These are phyloP conservation scores for Drosophila pseudoobscura DNA, from an alignment of 1,140 invertebrate genomes.

Conservation along the genomic window DNA sequence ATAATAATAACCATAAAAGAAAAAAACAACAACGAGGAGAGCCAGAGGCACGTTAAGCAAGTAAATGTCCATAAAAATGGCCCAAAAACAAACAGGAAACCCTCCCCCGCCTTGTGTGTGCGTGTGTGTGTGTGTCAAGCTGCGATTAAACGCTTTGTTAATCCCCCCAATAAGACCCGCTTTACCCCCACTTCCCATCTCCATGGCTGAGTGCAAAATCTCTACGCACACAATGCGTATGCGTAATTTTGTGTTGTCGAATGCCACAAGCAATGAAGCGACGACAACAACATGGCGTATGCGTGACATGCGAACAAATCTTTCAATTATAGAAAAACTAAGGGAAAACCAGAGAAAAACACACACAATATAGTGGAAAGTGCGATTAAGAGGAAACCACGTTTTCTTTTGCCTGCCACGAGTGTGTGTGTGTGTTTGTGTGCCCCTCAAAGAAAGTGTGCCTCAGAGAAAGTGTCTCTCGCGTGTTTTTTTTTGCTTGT, in stretches of 20 bases:
- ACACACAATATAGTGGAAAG: constrained; percentile 47
- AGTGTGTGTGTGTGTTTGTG: constrained; percentile 11
- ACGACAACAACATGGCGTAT: constrained; percentile 18
- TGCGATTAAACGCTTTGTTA: constrained; percentile 76
- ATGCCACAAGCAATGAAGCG: constrained; percentile 5
- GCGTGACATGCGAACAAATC: constrained; percentile 41
- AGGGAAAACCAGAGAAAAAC: constrained; percentile 1
- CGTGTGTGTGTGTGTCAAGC: constrained; percentile 53
- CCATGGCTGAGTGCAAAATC: too few relatives aligned
- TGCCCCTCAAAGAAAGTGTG: constrained; percentile 11
- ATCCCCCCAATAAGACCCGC: constrained; percentile 56
- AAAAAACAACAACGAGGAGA: constrained; percentile 42
- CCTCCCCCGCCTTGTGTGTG: constrained; percentile 7
- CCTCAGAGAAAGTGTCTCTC: too few relatives aligned
- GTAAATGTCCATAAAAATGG: constrained; percentile 77
- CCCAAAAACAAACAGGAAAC: constrained; percentile 28
- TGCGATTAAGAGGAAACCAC: constrained; percentile 67
- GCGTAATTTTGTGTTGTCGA: constrained; percentile 42
- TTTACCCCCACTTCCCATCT: constrained; percentile 3
- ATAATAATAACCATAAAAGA: constrained; percentile 36
- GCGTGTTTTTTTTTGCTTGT: too few relatives aligned
- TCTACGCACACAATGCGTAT: constrained; percentile 48
- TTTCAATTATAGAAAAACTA: constrained; percentile 55
- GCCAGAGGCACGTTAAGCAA: constrained; percentile 66
- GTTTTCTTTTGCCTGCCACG: constrained; percentile 56